Conservation (phyloP, 2,888 invertebrate genomes). For the Nomada goodeniana region DNA sequence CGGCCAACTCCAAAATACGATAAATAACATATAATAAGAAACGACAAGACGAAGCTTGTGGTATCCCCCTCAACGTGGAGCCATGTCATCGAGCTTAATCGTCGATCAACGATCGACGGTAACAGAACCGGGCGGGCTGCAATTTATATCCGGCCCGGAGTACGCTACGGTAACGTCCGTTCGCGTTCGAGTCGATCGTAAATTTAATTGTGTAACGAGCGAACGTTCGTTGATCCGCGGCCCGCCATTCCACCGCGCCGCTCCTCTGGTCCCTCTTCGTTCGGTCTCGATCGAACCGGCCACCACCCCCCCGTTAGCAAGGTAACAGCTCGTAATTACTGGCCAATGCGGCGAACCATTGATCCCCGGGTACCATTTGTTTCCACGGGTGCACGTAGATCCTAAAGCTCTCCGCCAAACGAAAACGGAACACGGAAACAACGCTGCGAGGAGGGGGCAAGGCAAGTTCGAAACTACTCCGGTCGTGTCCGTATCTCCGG, state of each 20-base stretch:
- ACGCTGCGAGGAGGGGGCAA: neutral
- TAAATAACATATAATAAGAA: conserved; percentile 2
- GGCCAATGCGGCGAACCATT: conserved; percentile 65
- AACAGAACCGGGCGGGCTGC: conserved; percentile 56
- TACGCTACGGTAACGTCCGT: conserved; percentile 64
- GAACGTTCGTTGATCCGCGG: conserved; percentile 69
- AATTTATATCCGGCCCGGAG: conserved; percentile 63
- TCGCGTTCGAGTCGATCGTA: conserved; percentile 77
- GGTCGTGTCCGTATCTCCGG: conserved; percentile 30
- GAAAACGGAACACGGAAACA: conserved; percentile 56
- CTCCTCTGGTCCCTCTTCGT: conserved; percentile 35
- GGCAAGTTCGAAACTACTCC: conserved; percentile 33
- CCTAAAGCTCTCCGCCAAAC: conserved; percentile 52
- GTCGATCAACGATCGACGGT: conserved; percentile 59
- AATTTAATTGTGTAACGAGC: conserved; percentile 80
- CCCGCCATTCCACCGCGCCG: conserved; percentile 1
- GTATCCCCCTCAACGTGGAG: conserved; percentile 26
- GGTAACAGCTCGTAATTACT: conserved; percentile 72
- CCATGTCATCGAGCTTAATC: conserved; percentile 62
- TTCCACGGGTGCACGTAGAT: conserved; percentile 60
- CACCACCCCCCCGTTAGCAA: conserved; percentile 48
- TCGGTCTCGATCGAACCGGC: conserved; percentile 24
- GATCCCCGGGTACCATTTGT: conserved; percentile 68
- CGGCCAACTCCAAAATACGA: neutral
- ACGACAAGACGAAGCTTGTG: conserved; percentile 4